phyloP scores from a whole-genome alignment of 2,797 vertebrate species.

The Coreius guichenoti region DNA sequence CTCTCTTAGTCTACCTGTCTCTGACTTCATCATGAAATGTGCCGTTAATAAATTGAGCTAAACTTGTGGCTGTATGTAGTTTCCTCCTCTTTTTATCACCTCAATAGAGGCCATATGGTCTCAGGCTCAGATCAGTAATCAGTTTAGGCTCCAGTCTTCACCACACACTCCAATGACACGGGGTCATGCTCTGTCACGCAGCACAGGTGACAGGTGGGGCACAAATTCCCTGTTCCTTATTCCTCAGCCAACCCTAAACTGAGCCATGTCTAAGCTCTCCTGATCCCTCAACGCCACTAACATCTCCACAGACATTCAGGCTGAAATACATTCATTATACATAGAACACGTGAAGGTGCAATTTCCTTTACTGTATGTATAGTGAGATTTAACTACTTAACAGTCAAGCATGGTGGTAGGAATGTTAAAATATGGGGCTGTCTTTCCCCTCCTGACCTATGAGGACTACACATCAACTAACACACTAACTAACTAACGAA shows the following conservation, averaged over 20 bases:
- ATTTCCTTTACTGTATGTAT: background rate
- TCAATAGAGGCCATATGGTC: conserved; percentile 34
- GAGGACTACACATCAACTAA: too few species aligned
- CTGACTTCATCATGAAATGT: background rate
- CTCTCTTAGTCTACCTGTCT: background rate
- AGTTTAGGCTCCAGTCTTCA: conserved; percentile 26
- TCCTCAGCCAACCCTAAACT: background rate
- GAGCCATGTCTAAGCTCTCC: conserved; percentile 47
- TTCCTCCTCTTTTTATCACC: conserved; percentile 1
- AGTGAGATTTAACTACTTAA: background rate
- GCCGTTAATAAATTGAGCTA: background rate
- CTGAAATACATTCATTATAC: background rate
- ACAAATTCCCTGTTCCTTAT: background rate
- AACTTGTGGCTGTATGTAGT: background rate
- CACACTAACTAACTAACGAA: background rate
- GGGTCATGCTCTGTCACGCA: conserved; percentile 15
- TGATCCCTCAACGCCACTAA: conserved; percentile 42
- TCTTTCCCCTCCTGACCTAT: background rate
- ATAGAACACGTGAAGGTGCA: background rate
- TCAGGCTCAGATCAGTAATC: conserved; percentile 47
- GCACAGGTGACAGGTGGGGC: conserved; percentile 27
- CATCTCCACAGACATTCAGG: background rate
- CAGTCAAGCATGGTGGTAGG: background rate
- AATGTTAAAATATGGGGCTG: background rate
- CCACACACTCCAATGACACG: conserved; percentile 10